Conservation (phyloP, 2,888 invertebrate species). For the Drosophila paranaensis region DNA sequence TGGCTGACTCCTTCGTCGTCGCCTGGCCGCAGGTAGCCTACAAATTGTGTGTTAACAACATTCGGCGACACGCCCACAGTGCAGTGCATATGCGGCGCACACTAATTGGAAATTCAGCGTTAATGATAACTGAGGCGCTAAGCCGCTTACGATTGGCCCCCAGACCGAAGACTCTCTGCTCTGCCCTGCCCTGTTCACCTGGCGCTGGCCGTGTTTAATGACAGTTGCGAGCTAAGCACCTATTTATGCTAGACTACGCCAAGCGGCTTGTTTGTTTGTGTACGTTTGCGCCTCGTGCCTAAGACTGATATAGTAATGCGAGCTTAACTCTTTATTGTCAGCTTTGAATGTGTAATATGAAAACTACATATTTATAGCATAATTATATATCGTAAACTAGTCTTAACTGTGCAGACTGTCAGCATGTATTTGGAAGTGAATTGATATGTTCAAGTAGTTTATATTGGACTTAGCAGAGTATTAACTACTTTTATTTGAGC, state of each 20-base stretch:
- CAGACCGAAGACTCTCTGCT: background rate
- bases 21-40: constrained; percentile 50
- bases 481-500: too few relatives aligned
- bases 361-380: background rate
- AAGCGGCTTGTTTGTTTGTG: constrained; percentile 13
- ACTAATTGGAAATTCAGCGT: constrained; percentile 68
- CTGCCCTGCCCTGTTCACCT: background rate
- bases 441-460: background rate
- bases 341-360: background rate
- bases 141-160: constrained; percentile 31
- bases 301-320: constrained; percentile 15
- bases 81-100: constrained; percentile 14
- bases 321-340: background rate
- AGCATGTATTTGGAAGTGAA: background rate
- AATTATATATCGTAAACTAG: constrained; percentile 1
- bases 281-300: constrained; percentile 15
- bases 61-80: constrained; percentile 63
- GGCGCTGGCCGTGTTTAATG: background rate
- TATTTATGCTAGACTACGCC: background rate
- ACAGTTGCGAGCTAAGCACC: constrained; percentile 8
- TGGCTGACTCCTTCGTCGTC: constrained; percentile 9
- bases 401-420: background rate
- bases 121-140: constrained; percentile 60
- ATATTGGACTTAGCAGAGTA: background rate
- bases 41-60: constrained; percentile 76